Percentiles rank a stretch among this genome's conserved stretches.
These are phyloP conservation scores for Limnephilus lunatus DNA, from an alignment of 2,888 invertebrate genomes.

Conservation along the genomic window DNA sequence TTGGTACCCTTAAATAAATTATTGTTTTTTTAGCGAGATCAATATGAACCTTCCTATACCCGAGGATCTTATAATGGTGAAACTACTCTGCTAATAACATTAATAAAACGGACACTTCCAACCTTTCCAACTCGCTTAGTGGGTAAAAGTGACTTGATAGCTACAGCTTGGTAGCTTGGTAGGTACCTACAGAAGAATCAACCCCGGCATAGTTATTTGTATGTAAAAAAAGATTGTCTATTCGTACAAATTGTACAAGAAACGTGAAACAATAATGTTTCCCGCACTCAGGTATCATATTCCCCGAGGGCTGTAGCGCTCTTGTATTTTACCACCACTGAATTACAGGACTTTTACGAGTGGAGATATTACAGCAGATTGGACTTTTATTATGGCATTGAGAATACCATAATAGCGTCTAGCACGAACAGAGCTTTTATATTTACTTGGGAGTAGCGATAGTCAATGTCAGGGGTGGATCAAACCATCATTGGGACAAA, in stretches of 20 bases:
- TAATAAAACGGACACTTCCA: no score
- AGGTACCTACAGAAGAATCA: no score
- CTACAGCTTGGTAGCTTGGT: no score
- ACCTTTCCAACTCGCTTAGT: no score
- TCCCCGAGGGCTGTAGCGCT: neutral
- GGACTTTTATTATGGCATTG: neutral
- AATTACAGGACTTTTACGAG: neutral
- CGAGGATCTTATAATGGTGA: no score
- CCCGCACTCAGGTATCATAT: neutral
- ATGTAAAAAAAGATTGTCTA: no score
- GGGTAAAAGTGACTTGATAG: no score
- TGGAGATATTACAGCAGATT: neutral
- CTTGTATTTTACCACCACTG: neutral
- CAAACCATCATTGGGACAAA: neutral
- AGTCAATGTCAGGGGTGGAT: neutral
- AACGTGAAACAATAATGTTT: neutral
- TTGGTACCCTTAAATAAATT: no score
- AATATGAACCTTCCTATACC: no score
- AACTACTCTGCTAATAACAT: no score
- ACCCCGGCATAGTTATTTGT: no score
- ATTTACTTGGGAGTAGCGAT: neutral
- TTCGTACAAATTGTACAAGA: neutral
- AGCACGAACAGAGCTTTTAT: neutral
- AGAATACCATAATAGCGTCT: neutral
- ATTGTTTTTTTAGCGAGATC: no score